Evolutionary conservation across 2,113 vertebrate species (phyloP).

Genomic region (Apistogramma diplotaenia): DNA sequence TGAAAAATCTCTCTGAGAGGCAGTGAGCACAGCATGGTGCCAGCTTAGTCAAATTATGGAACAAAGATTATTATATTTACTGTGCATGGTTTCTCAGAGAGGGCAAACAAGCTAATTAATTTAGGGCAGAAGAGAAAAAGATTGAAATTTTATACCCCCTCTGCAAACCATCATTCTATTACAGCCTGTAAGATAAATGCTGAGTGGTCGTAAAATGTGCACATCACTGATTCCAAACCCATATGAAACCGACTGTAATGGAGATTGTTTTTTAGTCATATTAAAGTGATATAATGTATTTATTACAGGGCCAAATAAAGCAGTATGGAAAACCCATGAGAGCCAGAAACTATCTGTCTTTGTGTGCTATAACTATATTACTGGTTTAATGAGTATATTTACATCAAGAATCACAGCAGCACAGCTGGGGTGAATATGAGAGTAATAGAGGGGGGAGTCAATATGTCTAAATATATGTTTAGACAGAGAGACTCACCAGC

Average conservation of each 20-base stretch:
- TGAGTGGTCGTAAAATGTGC: slow-evolving; percentile 32
- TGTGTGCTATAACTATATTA: neutral
- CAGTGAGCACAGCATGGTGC: slow-evolving; percentile 27
- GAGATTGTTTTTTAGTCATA: neutral
- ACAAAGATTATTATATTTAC: slow-evolving; percentile 49
- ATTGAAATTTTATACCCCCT: slow-evolving; percentile 37
- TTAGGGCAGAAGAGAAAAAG: slow-evolving; percentile 35
- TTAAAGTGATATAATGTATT: neutral
- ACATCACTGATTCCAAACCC: slow-evolving; percentile 25
- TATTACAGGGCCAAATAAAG: slow-evolving; percentile 1
- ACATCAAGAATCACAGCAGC: slow-evolving; percentile 60
- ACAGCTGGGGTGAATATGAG: slow-evolving; percentile 37
- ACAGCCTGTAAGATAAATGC: slow-evolving; percentile 35
- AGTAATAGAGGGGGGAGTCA: neutral
- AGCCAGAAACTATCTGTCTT: neutral
- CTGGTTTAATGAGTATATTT: neutral
- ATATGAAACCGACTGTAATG: neutral
- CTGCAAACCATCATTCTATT: slow-evolving; percentile 35
- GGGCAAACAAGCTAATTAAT: slow-evolving; percentile 33
- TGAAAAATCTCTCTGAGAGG: slow-evolving; percentile 14
- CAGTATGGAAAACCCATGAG: neutral
- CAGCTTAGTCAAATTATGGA: slow-evolving; percentile 17
- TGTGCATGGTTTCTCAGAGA: slow-evolving; percentile 21
- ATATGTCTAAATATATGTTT: neutral
- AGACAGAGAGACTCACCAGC: no score